These are phyloP conservation scores for Ptychadena robeensis DNA, from an alignment of 2,797 vertebrate species.

Conservation along the genomic window DNA sequence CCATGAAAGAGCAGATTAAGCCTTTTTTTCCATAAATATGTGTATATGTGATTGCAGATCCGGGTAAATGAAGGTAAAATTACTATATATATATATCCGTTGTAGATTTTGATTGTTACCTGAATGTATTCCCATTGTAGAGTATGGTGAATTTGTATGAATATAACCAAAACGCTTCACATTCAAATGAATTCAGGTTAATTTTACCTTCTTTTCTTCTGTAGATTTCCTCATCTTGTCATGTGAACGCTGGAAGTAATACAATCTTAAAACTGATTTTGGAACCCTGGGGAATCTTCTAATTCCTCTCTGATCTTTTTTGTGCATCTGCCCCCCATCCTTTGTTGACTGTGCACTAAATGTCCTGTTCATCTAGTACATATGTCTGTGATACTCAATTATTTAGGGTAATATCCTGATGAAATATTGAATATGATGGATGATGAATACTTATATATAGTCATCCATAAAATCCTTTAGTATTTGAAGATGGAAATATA, in stretches of 20 bases:
- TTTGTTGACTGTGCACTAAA: conserved; percentile 8
- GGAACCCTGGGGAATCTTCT: conserved; percentile 34
- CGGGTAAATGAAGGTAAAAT: background rate
- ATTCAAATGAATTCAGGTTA: background rate
- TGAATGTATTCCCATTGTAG: background rate
- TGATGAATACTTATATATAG: background rate
- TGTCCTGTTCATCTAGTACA: conserved; percentile 15
- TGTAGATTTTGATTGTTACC: background rate
- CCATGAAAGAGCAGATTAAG: background rate
- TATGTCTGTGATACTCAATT: conserved; percentile 36
- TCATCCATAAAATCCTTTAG: background rate
- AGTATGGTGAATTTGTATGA: background rate
- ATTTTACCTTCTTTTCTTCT: background rate
- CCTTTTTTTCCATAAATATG: background rate
- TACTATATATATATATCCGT: background rate
- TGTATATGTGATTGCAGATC: background rate
- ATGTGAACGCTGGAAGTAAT: conserved; percentile 30
- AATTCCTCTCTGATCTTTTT: conserved; percentile 48
- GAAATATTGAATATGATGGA: conserved; percentile 10
- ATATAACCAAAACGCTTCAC: background rate
- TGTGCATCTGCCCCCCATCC: conserved; percentile 32
- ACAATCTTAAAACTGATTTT: conserved; percentile 26
- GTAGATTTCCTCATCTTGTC: background rate
- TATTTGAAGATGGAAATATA: background rate
- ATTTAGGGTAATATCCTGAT: conserved; percentile 30